Base-by-base conservation (phyloP, 2,888 invertebrate species). In the Leptinotarsa peninsularis region DNA sequence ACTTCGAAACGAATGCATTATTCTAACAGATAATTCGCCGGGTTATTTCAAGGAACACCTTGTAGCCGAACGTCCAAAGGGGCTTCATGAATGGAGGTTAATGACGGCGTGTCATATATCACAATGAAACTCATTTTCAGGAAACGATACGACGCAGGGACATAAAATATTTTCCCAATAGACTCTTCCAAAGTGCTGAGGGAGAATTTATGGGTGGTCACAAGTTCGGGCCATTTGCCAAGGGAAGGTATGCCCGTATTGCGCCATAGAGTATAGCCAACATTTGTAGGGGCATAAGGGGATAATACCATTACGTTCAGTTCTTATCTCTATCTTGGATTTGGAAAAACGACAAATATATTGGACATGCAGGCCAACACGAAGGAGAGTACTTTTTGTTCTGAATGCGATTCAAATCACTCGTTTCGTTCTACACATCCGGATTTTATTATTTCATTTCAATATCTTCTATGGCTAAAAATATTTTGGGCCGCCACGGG, bases 81-180 rank as follows among this genome's bases (percentile, higher is more conserved):
- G 23, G 43, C n/a, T 33, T 63, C 43, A 63, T 17, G 63, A 63
- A 63, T 63, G 1, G n/a, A 18, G 43, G 63, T 63, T 63, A 63
- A 63, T 63, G 63, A 18, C 33, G 63, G 43, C 17, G 17, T 17
- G 10, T 33, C 63, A 43, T 63, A 63, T 63, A 63, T 63, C 63
- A 63, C 63, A 63, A 63, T 63, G 43, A 63, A 63, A 63, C 33
- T 43, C 63, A 63, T 63, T 63, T 63, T 63, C 63, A 15, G 33
- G n/a, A 63, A 63, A 63, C 33, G 43, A n/a, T 33, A 63, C 63
- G 63, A 2, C 5, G 43, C 43, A 5, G n/a, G 43, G 18, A 63
- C 63, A 63, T 63, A 63, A 63, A 33, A 63, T 63, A 63, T 63
- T 63, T 33, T 63, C 63, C 63, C 63, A 63, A 63, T 63, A 63